Conservation (phyloP, 2,113 vertebrate genomes). For the Rhegmatorhina hoffmannsi region DNA sequence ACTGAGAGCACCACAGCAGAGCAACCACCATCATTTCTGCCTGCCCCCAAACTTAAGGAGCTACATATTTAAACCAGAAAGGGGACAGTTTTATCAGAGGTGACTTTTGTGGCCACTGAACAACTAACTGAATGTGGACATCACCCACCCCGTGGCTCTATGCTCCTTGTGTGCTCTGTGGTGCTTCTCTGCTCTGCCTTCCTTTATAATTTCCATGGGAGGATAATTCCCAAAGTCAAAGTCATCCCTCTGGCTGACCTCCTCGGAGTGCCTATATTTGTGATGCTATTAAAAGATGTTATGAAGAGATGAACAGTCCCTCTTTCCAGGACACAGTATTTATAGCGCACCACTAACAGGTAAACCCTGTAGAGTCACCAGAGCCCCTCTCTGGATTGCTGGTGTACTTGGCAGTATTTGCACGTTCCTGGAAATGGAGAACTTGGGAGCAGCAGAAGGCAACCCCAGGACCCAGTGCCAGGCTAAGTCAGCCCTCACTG, state of each 20-base stretch:
- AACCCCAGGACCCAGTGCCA: background rate
- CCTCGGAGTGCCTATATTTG: background rate
- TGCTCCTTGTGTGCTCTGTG: background rate
- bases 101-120: background rate
- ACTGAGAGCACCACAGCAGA: background rate
- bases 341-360: background rate
- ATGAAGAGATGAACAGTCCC: background rate
- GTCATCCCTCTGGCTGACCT: background rate
- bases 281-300: background rate
- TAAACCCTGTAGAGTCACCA: accelerated
- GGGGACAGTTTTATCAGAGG: background rate
- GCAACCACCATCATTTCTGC: background rate
- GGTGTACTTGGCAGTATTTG: background rate
- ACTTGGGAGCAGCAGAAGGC: background rate
- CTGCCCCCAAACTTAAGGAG: background rate
- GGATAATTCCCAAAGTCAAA: background rate
- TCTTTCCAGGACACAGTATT: background rate
- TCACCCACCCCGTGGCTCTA: accelerated
- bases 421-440: background rate
- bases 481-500: background rate
- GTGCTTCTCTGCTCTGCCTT: background rate
- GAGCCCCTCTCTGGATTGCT: background rate
- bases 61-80: background rate
- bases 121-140: accelerated
- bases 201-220: background rate